Evolutionary conservation across 2,113 vertebrate species (phyloP).

Genomic region (Sus scrofa): T2T-Sscrofa CM000817.6:169273001-169273500

Average conservation of each 20-base stretch:
- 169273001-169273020: not conserved
- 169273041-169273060: not conserved
- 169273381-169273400: too few species aligned
- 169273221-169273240: not conserved
- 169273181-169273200: not conserved
- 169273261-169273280: conserved; percentile 15
- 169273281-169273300: not conserved
- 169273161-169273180: not conserved
- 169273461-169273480: too few species aligned
- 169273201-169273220: not conserved
- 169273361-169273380: not conserved
- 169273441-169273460: too few species aligned
- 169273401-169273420: too few species aligned
- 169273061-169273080: not conserved
- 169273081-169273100: not conserved
- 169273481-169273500: too few species aligned
- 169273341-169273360: conserved; percentile 44
- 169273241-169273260: not conserved
- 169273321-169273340: conserved; percentile 38
- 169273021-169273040: not conserved
- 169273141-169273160: not conserved
- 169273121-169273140: not conserved
- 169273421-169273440: too few species aligned
- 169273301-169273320: conserved; percentile 43
- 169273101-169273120: conserved; percentile 68